Evolutionary conservation across 2,888 invertebrate species (phyloP).

Genomic region (Tiphia femorata): DNA sequence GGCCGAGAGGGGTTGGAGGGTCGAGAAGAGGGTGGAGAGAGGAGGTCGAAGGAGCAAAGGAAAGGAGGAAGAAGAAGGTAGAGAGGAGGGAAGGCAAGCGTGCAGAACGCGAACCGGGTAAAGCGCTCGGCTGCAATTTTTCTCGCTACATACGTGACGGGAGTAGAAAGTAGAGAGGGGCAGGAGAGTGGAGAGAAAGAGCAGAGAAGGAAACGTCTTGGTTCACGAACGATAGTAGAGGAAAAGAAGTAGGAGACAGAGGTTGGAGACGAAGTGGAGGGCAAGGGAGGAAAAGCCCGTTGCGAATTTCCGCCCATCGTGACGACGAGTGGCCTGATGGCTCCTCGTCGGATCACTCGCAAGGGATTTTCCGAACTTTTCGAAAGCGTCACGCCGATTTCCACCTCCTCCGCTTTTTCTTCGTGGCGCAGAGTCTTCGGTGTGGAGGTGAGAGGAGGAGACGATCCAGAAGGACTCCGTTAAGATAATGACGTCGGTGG

Average conservation of each 20-base stretch:
- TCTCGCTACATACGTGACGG: constrained; percentile 69
- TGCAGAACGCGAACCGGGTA: constrained; percentile 68
- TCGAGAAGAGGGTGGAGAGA: constrained; percentile 6
- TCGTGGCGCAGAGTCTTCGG: too few species aligned
- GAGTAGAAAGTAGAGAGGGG: constrained; percentile 64
- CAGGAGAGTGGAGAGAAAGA: constrained; percentile 25
- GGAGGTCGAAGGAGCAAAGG: constrained; percentile 4
- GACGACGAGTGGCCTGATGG: constrained; percentile 34
- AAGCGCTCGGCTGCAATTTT: constrained; percentile 69
- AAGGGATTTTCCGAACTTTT: constrained; percentile 54
- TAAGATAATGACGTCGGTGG: too few species aligned
- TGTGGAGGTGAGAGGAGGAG: too few species aligned
- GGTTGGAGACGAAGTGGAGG: constrained; percentile 35
- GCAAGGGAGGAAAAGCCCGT: constrained; percentile 41
- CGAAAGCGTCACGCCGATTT: neutral
- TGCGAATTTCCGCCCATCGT: constrained; percentile 54
- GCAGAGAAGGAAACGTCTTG: neutral
- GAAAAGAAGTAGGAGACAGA: constrained; percentile 9
- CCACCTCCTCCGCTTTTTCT: too few species aligned
- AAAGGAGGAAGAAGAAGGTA: neutral
- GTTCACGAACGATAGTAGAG: neutral
- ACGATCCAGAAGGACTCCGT: too few species aligned
- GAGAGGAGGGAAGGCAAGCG: constrained; percentile 50
- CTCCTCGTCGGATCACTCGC: constrained; percentile 48
- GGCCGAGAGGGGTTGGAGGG: constrained; percentile 11